Evolutionary conservation across 35 echinoderm and acorn worm species (phyloP).

Genomic region (Anneissia japonica): DNA sequence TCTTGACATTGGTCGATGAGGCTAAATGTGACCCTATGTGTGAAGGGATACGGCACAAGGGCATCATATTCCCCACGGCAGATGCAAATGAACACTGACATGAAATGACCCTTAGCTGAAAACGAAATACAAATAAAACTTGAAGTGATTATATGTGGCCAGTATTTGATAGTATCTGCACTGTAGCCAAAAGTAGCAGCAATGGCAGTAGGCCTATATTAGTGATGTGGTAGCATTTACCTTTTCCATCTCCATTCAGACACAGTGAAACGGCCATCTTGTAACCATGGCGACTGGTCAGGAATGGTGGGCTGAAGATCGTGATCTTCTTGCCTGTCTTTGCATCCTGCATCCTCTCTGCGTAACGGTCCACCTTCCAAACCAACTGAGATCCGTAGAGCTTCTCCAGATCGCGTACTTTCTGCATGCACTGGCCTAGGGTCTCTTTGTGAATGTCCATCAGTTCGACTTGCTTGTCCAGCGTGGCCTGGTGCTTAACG

Average conservation of each 20-base stretch:
- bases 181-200: no score
- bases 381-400: constrained; percentile 95
- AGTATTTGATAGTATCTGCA: no score
- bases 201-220: neutral
- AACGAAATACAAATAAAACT: neutral
- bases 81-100: constrained; percentile 94
- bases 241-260: constrained; percentile 95
- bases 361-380: constrained; percentile 91
- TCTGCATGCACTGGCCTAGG: constrained; percentile 65
- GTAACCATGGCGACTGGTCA: constrained; percentile 96
- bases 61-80: constrained; percentile 88
- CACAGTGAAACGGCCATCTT: constrained; percentile 85
- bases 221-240: constrained; percentile 13
- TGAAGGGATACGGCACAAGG: constrained; percentile 89
- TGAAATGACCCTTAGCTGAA: constrained; percentile 88
- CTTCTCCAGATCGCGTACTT: constrained; percentile 90
- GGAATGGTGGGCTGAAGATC: constrained; percentile 92
- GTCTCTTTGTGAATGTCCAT: constrained; percentile 70
- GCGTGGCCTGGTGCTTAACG: constrained; percentile 34
- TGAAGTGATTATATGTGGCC: no score
- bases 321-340: constrained; percentile 94
- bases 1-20: constrained; percentile 98
- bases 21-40: constrained; percentile 78
- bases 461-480: constrained; percentile 59
- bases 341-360: constrained; percentile 93